phyloP scores from a whole-genome alignment of 2,113 vertebrate genomes.

The Heliornis fulica region DNA sequence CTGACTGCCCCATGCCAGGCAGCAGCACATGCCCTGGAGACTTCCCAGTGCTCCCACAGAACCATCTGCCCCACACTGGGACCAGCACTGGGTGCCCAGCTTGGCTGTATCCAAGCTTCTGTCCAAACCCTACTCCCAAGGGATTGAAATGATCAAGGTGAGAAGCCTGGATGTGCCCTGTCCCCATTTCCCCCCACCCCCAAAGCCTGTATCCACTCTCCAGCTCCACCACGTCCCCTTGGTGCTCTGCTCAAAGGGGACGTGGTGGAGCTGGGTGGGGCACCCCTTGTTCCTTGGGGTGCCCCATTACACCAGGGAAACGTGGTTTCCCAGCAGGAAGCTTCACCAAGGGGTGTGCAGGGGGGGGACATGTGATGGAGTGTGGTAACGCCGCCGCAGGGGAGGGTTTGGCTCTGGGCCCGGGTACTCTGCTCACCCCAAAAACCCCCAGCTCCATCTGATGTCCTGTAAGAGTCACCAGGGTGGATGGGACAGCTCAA shows the following conservation, averaged over 20 bases:
- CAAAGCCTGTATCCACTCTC: fast-evolving
- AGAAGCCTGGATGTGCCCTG: neutral
- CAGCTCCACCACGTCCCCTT: neutral
- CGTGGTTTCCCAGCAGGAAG: fast-evolving
- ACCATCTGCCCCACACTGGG: neutral
- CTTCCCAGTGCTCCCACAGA: neutral
- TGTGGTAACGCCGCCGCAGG: fast-evolving
- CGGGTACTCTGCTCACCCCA: neutral
- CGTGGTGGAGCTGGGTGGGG: too few species aligned
- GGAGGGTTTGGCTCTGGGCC: neutral
- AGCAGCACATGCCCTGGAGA: neutral
- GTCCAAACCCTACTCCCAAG: neutral
- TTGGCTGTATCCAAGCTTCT: neutral
- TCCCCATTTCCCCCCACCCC: fast-evolving
- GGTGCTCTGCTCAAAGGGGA: too few species aligned
- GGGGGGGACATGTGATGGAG: neutral
- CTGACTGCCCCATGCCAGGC: neutral
- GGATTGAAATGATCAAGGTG: neutral
- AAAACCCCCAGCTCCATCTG: fast-evolving
- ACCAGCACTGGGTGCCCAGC: neutral
- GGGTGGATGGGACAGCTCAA: neutral
- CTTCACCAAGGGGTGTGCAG: neutral
- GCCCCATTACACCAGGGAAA: neutral
- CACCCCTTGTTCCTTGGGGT: fast-evolving
- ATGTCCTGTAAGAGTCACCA: fast-evolving